Evolutionary conservation across 2,888 invertebrate genomes (phyloP).

Genomic region (Magallana nippona): DNA sequence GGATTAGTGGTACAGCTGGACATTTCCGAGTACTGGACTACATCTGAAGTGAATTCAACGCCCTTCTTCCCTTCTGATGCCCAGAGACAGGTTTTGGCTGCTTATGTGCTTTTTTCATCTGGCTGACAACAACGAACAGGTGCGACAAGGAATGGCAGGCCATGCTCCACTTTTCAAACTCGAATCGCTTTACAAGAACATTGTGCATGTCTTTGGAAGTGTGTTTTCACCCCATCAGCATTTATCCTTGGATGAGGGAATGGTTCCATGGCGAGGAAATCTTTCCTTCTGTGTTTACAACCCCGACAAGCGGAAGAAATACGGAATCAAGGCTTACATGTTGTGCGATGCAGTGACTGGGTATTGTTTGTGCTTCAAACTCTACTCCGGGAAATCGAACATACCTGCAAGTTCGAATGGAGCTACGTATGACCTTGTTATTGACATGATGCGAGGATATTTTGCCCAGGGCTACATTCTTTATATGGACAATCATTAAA

Average conservation of each 20-base stretch:
- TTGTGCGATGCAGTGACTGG: slow-evolving; percentile 52
- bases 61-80: slow-evolving; percentile 52
- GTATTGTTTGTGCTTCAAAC: slow-evolving; percentile 46
- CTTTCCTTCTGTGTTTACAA: slow-evolving; percentile 53
- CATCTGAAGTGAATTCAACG: slow-evolving; percentile 42
- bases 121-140: slow-evolving; percentile 39
- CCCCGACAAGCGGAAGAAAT: slow-evolving; percentile 56
- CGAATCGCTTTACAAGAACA: slow-evolving; percentile 45
- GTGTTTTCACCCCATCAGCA: slow-evolving; percentile 47
- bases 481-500: slow-evolving; percentile 50
- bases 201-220: slow-evolving; percentile 31
- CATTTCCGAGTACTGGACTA: slow-evolving; percentile 51
- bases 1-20: slow-evolving; percentile 48
- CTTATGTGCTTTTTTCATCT: slow-evolving; percentile 51
- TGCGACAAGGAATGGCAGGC: slow-evolving; percentile 45
- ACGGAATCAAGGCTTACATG: slow-evolving; percentile 55
- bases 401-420: slow-evolving; percentile 40
- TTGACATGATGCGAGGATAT: slow-evolving; percentile 45
- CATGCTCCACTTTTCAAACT: slow-evolving; percentile 52
- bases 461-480: slow-evolving; percentile 43
- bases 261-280: slow-evolving; percentile 54
- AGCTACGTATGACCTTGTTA: slow-evolving; percentile 51
- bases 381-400: slow-evolving; percentile 51
- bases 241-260: slow-evolving; percentile 55
- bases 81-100: slow-evolving; percentile 49